Evolutionary conservation across 1,140 invertebrate genomes (phyloP).

Genomic region (Magallana ariakensis): DNA sequence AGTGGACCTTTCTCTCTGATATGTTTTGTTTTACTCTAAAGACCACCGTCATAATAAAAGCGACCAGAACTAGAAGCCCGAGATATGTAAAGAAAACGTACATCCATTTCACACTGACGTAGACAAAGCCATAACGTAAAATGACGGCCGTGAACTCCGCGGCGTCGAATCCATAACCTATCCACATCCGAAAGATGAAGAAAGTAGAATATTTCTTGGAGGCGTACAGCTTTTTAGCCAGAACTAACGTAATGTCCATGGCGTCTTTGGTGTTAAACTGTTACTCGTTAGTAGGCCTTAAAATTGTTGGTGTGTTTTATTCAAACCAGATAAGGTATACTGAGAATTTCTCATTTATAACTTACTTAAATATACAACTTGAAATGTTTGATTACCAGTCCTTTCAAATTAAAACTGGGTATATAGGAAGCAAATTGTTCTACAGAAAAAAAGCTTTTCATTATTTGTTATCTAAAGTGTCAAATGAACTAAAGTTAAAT

Average conservation of each 20-base stretch:
- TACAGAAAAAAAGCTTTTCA: too few species aligned
- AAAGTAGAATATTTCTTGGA: conserved; percentile 19
- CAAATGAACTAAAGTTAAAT: too few species aligned
- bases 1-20: not conserved
- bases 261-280: too few species aligned
- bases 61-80: conserved; percentile 26
- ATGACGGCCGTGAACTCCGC: conserved; percentile 8
- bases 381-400: too few species aligned
- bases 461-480: too few species aligned
- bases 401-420: too few species aligned
- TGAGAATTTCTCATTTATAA: too few species aligned
- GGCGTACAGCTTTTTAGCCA: not conserved
- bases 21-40: conserved; percentile 3
- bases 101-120: conserved; percentile 30
- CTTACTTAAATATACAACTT: too few species aligned
- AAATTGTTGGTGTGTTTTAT: too few species aligned
- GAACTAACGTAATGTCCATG: not conserved
- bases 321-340: too few species aligned
- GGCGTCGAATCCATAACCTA: conserved; percentile 45
- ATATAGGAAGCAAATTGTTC: too few species aligned
- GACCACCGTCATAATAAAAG: conserved; percentile 35
- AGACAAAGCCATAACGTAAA: conserved; percentile 32
- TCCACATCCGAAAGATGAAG: conserved; percentile 48
- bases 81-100: conserved; percentile 42
- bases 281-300: too few species aligned